phyloP scores from a whole-genome alignment of 2,113 vertebrate species.

The Neolamprologus brichardi region DNA sequence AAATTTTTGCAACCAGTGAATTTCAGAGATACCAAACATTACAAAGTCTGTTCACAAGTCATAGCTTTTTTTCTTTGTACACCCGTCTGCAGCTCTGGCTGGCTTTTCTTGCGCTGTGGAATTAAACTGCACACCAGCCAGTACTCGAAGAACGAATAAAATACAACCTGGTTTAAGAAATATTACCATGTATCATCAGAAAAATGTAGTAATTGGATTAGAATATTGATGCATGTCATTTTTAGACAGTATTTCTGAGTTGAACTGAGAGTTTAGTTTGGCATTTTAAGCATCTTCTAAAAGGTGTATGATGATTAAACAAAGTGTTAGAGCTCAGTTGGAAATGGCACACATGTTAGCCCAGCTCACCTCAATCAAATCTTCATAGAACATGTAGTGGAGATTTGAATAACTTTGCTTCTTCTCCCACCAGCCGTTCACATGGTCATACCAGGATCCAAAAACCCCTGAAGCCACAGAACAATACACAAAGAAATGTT shows the following conservation, averaged over 20 bases:
- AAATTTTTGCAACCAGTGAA: background rate
- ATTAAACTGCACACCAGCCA: background rate
- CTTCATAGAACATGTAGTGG: conserved; percentile 76
- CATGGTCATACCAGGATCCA: conserved; percentile 77
- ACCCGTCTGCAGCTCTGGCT: background rate
- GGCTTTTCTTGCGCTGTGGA: fast-evolving
- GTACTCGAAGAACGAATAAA: fast-evolving
- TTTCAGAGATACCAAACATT: background rate
- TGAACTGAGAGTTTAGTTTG: background rate
- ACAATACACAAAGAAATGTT: background rate
- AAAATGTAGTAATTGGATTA: background rate
- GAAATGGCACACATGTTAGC: background rate
- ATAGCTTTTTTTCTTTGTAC: background rate
- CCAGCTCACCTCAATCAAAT: conserved; percentile 64
- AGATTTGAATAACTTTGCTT: conserved; percentile 50
- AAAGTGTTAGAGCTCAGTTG: background rate
- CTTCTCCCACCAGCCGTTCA: conserved; percentile 78
- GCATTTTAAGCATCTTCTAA: background rate
- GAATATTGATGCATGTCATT: background rate
- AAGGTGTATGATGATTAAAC: background rate
- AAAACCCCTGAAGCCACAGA: conserved; percentile 54
- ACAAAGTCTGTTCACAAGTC: background rate
- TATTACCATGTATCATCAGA: background rate
- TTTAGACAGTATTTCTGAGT: background rate
- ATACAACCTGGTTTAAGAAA: background rate